Conservation (phyloP, 1,140 invertebrate species). For the Macrobrachium rosenbergii region DNA sequence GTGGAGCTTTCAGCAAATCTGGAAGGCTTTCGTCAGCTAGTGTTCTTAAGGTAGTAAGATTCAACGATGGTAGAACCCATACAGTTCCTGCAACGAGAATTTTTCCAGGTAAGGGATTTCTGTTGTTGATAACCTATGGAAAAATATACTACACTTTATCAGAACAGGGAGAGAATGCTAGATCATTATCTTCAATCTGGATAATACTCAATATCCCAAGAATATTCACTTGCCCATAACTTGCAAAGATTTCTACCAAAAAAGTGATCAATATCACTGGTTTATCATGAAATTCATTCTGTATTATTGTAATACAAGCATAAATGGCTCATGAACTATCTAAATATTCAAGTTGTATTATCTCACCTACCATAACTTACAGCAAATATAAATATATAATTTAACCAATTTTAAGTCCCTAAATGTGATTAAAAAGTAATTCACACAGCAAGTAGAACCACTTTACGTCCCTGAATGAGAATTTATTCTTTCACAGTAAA, state of each 20-base stretch:
- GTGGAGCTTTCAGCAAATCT: slow-evolving; percentile 75
- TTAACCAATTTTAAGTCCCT: not conserved
- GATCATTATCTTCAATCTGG: not conserved
- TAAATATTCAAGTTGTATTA: not conserved
- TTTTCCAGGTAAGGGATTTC: slow-evolving; percentile 73
- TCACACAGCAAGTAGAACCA: not conserved
- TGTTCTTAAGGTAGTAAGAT: slow-evolving; percentile 11
- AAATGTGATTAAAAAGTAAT: not conserved
- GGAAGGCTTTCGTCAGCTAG: slow-evolving; percentile 77
- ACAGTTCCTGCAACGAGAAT: slow-evolving; percentile 77
- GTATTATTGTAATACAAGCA: too few species aligned
- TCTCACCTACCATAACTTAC: not conserved
- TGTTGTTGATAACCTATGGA: slow-evolving; percentile 68
- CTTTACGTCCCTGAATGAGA: too few species aligned
- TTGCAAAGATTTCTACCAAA: too few species aligned
- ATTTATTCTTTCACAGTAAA: too few species aligned
- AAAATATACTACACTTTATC: slow-evolving; percentile 63
- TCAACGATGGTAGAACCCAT: slow-evolving; percentile 78
- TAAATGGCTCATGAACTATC: not conserved
- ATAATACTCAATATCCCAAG: not conserved
- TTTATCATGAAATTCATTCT: too few species aligned
- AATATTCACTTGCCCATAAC: too few species aligned
- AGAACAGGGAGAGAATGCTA: too few species aligned
- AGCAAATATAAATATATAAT: not conserved
- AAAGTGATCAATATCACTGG: too few species aligned